Percentiles rank a stretch among this genome's conserved stretches.
phyloP scores from a whole-genome alignment of 2,888 invertebrate genomes.

The Meteorus colon region DNA sequence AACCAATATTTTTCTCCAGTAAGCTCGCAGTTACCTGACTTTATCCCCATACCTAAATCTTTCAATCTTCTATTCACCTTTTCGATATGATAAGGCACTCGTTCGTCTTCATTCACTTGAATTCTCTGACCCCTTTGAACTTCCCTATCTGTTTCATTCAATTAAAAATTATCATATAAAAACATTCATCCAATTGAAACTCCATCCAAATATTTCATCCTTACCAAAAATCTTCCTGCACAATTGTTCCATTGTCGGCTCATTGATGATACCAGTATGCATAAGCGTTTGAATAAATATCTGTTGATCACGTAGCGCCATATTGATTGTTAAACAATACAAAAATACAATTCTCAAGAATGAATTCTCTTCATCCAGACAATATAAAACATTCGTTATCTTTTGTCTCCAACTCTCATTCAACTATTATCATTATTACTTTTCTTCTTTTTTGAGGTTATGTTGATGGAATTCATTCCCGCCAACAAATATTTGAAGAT shows the following conservation, averaged over 20 bases:
- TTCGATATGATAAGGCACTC: not conserved
- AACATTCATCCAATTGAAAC: not conserved
- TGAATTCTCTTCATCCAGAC: not conserved
- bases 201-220: conserved; percentile 9
- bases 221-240: conserved; percentile 58
- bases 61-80: not conserved
- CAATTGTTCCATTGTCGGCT: conserved; percentile 36
- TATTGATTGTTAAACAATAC: too few relatives aligned
- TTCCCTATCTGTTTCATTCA: too few relatives aligned
- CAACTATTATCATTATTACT: too few relatives aligned
- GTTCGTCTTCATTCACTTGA: not conserved
- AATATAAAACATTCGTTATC: too few relatives aligned
- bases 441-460: too few relatives aligned
- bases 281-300: conserved; percentile 63
- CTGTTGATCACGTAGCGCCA: conserved; percentile 49
- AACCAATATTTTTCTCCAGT: conserved; percentile 65
- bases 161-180: not conserved
- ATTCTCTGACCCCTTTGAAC: not conserved
- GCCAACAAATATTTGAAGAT: too few relatives aligned
- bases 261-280: conserved; percentile 56
- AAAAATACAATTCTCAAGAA: not conserved
- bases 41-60: conserved; percentile 55
- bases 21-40: conserved; percentile 61
- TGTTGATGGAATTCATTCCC: too few relatives aligned
- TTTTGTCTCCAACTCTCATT: too few relatives aligned